Conservation (phyloP, 2,888 invertebrate species). For the Lampropteryx suffumata region DNA sequence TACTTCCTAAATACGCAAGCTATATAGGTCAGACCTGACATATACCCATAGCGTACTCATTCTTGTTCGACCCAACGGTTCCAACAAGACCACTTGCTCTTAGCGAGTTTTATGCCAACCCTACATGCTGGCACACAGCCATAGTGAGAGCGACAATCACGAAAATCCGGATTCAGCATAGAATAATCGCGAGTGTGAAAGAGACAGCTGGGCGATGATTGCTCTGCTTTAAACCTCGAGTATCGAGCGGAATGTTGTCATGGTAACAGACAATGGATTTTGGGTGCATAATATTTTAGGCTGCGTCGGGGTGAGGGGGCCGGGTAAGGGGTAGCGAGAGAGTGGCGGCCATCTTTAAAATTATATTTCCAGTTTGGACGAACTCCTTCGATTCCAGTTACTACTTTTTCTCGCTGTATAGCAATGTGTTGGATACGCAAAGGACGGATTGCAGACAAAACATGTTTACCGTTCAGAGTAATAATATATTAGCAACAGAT, state of each 20-base stretch:
- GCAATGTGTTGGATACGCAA: slow-evolving; percentile 50
- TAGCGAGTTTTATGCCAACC: slow-evolving; percentile 65
- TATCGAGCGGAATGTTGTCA: slow-evolving; percentile 80
- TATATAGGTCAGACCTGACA: slow-evolving; percentile 50
- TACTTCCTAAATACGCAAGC: slow-evolving; percentile 40
- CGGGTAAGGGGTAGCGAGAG: slow-evolving; percentile 59
- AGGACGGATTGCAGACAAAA: slow-evolving; percentile 34
- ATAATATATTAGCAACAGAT: too few relatives aligned
- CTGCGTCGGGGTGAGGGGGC: slow-evolving; percentile 67
- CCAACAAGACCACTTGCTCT: slow-evolving; percentile 66
- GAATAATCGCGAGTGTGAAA: slow-evolving; percentile 67
- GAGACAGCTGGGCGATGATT: slow-evolving; percentile 73
- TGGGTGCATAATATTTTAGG: slow-evolving; percentile 84
- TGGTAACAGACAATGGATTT: slow-evolving; percentile 83
- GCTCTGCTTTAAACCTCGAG: slow-evolving; percentile 59
- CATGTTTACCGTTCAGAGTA: slow-evolving; percentile 15
- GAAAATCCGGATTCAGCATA: slow-evolving; percentile 68
- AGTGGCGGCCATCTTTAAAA: slow-evolving; percentile 81
- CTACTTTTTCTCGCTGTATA: slow-evolving; percentile 56
- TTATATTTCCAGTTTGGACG: slow-evolving; percentile 79
- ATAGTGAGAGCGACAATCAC: slow-evolving; percentile 68
- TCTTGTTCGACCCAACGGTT: slow-evolving; percentile 66
- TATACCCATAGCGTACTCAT: slow-evolving; percentile 49
- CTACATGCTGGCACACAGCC: slow-evolving; percentile 74
- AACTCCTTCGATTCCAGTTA: slow-evolving; percentile 68